Base-by-base conservation (phyloP, 2,797 vertebrate species). In the Catostomus latipinnis region DNA sequence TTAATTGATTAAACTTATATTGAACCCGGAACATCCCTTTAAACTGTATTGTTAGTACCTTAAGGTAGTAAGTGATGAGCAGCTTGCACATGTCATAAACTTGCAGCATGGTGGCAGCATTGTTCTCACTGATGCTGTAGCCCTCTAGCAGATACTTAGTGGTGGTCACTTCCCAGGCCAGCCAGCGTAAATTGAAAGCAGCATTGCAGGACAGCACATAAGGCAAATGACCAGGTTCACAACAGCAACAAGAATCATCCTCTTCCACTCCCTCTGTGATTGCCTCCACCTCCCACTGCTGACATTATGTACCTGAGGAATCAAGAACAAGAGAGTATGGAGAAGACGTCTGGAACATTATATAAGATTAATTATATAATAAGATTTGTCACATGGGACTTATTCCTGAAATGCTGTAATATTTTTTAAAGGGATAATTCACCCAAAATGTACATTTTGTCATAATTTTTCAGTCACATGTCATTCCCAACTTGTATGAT, bases 241-340 rank as follows among this genome's bases (percentile, higher is more conserved):
- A 98, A 87, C 96, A 98, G 92, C 97, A 99, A 90, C 97, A 99
- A n/a, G 93, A 94, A 1, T 95, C 93, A 1, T 98, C 95, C 0
- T 97, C 96, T 87, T 99, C 97, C 18, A 97, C 95, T 0, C 96
- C 96, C 87, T 98, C 97, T n/a, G 95, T 96, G 90, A 99, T 98
- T 88, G 97, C 97, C 86, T 99, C 97, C 82, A 99, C 97, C 90
- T 99, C 97, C 63, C 97, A 92, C 93, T 99, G 97, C 92, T 99
- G 97, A 89, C 97, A 99, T 76, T 98, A 99, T 0, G 97, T 99
- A 50, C 97, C 97, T 97, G 91, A 69, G 3, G 82, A 16, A 34
- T 34, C 34, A 34, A 34, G 34, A 72, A 66, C 14, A n/a, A 73
- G 76, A 70, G 50, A 12, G 2, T 34, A 9, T 68, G 43, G 13